These are phyloP conservation scores for Rhogogaster chlorosoma DNA, from an alignment of 2,888 invertebrate genomes.

Conservation along the genomic window DNA sequence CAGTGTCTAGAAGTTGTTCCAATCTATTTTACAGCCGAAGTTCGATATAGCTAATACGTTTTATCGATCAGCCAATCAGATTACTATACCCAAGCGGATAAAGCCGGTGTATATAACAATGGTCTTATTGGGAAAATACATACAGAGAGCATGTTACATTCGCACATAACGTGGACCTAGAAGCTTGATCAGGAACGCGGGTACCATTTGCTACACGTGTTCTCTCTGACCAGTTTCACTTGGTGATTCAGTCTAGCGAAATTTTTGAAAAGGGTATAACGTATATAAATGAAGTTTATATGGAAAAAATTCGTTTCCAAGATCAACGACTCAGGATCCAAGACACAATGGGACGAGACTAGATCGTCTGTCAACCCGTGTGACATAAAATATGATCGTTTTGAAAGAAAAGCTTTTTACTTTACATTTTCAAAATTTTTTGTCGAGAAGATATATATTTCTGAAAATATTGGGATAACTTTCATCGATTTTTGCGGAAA, in stretches of 20 bases:
- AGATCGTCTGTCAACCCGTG: not conserved
- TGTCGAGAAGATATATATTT: not conserved
- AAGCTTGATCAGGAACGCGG: not conserved
- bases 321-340: not conserved
- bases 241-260: not conserved
- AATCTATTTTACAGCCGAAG: constrained; percentile 7
- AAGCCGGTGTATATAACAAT: not conserved
- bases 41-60: constrained; percentile 16
- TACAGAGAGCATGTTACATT: not conserved
- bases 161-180: not conserved
- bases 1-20: not conserved
- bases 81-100: not conserved
- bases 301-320: not conserved
- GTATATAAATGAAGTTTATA: not conserved
- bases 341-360: not conserved
- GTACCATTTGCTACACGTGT: not conserved
- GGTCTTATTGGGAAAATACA: not conserved
- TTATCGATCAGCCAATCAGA: constrained; percentile 4
- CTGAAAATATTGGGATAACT: not conserved
- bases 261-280: constrained; percentile 14
- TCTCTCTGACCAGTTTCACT: not conserved
- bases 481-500: not conserved
- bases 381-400: not conserved
- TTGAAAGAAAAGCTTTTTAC: not conserved
- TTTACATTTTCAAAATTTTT: not conserved